Evolutionary conservation across 2,888 invertebrate genomes (phyloP).

Genomic region (Eristalinus aeneus): DNA sequence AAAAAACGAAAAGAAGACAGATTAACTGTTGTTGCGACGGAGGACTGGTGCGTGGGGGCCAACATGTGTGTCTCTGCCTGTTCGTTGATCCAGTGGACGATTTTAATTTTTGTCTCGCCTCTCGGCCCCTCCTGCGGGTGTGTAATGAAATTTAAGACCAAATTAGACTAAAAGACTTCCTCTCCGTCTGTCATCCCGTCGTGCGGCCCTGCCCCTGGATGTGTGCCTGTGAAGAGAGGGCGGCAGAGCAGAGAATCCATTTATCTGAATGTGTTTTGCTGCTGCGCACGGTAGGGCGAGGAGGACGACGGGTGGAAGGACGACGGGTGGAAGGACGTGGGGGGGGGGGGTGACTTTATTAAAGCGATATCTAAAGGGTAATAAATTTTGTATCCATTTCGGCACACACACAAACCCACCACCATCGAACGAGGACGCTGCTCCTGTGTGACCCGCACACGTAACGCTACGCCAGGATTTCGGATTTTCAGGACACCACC

Average conservation of each 20-base stretch:
- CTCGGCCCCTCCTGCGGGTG: background rate
- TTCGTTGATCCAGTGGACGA: background rate
- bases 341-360: slow-evolving; percentile 47
- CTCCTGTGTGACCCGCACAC: slow-evolving; percentile 13
- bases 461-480: slow-evolving; percentile 8
- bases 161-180: slow-evolving; percentile 36
- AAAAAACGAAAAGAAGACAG: background rate
- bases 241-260: slow-evolving; percentile 13
- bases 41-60: background rate
- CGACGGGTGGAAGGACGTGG: background rate
- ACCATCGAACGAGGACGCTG: background rate
- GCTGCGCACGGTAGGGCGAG: too few relatives aligned
- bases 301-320: too few relatives aligned
- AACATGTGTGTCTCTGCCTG: slow-evolving; percentile 3
- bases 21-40: slow-evolving; percentile 19
- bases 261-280: background rate
- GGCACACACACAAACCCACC: background rate
- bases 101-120: slow-evolving; percentile 16
- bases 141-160: slow-evolving; percentile 27
- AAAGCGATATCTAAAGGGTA: slow-evolving; percentile 59
- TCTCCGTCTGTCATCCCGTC: too few relatives aligned
- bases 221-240: background rate
- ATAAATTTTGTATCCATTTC: slow-evolving; percentile 56
- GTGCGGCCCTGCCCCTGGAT: background rate
- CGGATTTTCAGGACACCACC: background rate